phyloP scores from a whole-genome alignment of 2,113 vertebrate species.

The Megalops atlanticus region DNA sequence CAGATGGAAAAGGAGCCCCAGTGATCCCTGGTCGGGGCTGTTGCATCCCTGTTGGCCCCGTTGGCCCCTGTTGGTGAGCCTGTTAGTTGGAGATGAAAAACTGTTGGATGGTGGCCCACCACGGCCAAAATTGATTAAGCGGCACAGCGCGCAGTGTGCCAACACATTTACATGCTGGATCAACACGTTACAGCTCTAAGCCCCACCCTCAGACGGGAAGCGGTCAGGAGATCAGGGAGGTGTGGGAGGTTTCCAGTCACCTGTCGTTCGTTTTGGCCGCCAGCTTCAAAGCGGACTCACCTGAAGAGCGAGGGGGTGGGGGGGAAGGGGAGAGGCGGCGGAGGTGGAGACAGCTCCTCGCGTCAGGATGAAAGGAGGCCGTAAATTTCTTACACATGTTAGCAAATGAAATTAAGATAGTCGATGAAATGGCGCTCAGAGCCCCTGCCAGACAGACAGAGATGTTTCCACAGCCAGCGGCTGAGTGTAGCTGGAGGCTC shows the following conservation, averaged over 20 bases:
- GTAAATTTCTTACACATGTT: conserved; percentile 70
- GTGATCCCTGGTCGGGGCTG: too few species aligned
- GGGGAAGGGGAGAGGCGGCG: conserved; percentile 40
- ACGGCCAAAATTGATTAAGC: background rate
- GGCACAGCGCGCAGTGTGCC: background rate
- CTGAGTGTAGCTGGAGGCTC: conserved; percentile 31
- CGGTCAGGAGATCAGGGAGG: background rate
- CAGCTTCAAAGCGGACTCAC: background rate
- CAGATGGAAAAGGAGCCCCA: too few species aligned
- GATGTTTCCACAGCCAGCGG: conserved; percentile 57
- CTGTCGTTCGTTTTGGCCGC: background rate
- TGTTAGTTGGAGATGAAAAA: background rate
- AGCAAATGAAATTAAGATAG: conserved; percentile 63
- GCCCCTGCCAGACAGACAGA: conserved; percentile 49
- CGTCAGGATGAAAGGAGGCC: conserved; percentile 64
- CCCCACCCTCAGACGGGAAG: background rate
- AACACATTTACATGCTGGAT: background rate
- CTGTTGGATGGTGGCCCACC: background rate
- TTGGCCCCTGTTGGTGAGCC: too few species aligned
- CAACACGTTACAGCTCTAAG: background rate
- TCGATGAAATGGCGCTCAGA: conserved; percentile 50
- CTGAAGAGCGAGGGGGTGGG: conserved; percentile 37
- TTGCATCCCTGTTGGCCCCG: too few species aligned
- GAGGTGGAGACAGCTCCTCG: conserved; percentile 59
- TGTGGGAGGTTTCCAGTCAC: background rate